These are phyloP conservation scores for Pyrrhosoma nymphula DNA, from an alignment of 2,888 invertebrate species.

Conservation along the genomic window DNA sequence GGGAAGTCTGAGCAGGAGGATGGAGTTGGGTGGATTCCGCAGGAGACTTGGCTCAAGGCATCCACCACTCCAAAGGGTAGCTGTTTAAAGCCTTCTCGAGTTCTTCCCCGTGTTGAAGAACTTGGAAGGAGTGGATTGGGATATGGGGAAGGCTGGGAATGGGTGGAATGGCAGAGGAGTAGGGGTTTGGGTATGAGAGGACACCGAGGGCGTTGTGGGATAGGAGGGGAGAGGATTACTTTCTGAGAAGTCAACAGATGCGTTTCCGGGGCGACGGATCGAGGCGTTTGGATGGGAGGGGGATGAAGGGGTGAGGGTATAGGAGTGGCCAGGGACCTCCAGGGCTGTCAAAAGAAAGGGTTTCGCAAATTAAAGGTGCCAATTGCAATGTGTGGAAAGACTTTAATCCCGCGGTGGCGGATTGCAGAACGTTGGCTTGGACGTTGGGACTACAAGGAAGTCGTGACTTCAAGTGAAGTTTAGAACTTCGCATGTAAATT, in stretches of 20 bases:
- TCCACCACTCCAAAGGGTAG: background rate
- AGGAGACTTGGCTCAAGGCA: background rate
- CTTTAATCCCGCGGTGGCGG: background rate
- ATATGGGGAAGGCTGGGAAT: background rate
- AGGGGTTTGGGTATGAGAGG: background rate
- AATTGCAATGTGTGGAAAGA: background rate
- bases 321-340: too few species aligned
- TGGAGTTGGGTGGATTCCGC: background rate
- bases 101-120: background rate
- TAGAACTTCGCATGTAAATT: too few species aligned
- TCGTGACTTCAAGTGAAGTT: too few species aligned
- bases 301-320: background rate
- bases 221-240: background rate
- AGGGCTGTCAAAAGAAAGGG: background rate
- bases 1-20: background rate
- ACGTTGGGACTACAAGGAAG: too few species aligned
- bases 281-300: background rate
- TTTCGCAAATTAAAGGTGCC: background rate
- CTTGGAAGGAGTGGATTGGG: background rate
- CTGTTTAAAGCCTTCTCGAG: conserved; percentile 52
- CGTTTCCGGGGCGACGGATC: conserved; percentile 5
- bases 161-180: background rate
- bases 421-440: too few species aligned
- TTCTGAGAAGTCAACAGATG: conserved; percentile 57
- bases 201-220: background rate